Evolutionary conservation across 2,113 vertebrate species (phyloP).

Genomic region (Elanus axillaris): DNA sequence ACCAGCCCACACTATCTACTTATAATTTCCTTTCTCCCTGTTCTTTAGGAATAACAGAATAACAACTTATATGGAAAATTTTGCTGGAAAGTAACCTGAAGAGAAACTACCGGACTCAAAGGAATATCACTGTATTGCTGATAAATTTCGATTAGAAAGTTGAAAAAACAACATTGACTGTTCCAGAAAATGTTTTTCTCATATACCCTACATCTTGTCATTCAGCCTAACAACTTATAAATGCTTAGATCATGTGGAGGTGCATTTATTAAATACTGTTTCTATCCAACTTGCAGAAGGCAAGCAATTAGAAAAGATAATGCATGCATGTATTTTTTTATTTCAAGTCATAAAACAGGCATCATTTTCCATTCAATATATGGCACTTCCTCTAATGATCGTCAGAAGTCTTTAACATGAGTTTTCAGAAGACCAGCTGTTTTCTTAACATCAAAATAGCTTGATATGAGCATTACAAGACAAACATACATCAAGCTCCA

Average conservation of each 20-base stretch:
- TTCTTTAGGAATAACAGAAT: conserved; percentile 14
- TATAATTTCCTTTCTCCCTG: not conserved
- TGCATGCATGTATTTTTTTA: not conserved
- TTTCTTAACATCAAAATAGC: not conserved
- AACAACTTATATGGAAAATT: conserved; percentile 74
- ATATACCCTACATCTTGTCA: conserved; percentile 56
- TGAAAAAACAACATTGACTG: conserved; percentile 63
- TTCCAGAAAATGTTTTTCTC: conserved; percentile 18
- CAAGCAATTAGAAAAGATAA: not conserved
- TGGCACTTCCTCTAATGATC: not conserved
- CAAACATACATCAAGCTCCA: not conserved
- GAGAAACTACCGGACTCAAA: conserved; percentile 53
- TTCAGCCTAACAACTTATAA: conserved; percentile 70
- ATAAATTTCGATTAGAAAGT: conserved; percentile 72
- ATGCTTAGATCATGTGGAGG: not conserved
- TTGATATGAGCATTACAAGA: not conserved
- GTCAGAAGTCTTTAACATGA: not conserved
- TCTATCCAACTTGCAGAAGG: conserved; percentile 7
- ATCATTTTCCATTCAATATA: not conserved
- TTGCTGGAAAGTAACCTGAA: conserved; percentile 73
- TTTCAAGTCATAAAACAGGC: not conserved
- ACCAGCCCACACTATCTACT: not conserved
- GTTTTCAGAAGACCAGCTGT: not conserved
- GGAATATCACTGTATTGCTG: conserved; percentile 64
- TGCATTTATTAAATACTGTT: not conserved